Conservation (phyloP, 2,113 vertebrate species). For the Pedionomus torquatus region DNA sequence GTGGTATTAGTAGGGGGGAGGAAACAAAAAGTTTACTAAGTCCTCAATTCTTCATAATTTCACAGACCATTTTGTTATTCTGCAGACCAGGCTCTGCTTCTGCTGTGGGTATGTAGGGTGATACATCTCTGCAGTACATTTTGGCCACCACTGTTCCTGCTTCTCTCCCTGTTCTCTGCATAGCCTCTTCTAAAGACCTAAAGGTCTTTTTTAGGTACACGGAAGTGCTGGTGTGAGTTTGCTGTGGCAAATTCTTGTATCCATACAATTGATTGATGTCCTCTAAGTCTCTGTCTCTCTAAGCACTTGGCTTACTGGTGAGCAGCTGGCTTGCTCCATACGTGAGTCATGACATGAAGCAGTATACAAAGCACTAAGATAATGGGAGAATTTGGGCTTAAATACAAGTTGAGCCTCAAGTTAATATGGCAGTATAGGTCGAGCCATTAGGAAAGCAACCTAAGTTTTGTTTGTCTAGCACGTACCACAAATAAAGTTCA, state of each 20-base stretch:
- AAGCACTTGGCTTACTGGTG: background rate
- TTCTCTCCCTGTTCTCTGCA: background rate
- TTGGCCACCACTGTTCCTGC: background rate
- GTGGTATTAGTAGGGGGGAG: background rate
- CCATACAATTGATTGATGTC: background rate
- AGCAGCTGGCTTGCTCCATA: background rate
- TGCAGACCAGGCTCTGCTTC: background rate
- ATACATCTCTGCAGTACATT: background rate
- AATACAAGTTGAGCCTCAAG: background rate
- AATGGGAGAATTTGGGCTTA: background rate
- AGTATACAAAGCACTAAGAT: background rate
- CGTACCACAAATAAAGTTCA: background rate
- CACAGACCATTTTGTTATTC: background rate
- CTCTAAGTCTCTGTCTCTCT: background rate
- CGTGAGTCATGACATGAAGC: background rate
- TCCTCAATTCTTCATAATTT: slow-evolving; percentile 10
- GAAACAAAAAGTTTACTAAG: background rate
- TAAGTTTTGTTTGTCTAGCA: background rate
- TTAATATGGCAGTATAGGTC: background rate
- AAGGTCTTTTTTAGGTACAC: background rate
- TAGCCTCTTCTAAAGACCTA: background rate
- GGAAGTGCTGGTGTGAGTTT: background rate
- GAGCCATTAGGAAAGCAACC: background rate
- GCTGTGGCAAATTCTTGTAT: background rate
- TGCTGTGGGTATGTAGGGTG: background rate